Conservation (phyloP, 2,113 vertebrate species). For the Anarrhichthys ocellatus region DNA sequence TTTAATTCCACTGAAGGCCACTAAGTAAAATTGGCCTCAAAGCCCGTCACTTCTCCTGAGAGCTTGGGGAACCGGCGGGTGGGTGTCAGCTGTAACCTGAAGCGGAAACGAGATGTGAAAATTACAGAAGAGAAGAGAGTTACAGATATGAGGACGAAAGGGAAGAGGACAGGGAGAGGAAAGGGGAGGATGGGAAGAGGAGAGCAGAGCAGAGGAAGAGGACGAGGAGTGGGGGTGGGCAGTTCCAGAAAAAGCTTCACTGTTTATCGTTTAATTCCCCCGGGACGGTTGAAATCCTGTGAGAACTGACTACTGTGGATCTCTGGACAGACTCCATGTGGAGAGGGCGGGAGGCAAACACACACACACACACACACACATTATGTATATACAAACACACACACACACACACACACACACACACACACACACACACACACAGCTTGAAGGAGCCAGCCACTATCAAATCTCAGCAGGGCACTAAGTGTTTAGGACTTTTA, state of each 20-base stretch:
- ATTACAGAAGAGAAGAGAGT: neutral
- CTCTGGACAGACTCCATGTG: conserved; percentile 68
- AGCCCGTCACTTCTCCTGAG: neutral
- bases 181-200: neutral
- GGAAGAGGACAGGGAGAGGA: neutral
- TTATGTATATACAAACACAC: conserved; percentile 8
- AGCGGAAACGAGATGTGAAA: neutral
- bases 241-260: conserved; percentile 63
- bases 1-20: neutral
- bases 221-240: neutral
- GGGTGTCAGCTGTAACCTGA: neutral
- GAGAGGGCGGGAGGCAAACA: conserved; percentile 19
- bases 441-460: conserved; percentile 6
- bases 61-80: neutral
- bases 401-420: conserved; percentile 26
- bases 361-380: conserved; percentile 32
- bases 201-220: neutral
- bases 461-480: conserved; percentile 28
- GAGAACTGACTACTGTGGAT: conserved; percentile 81
- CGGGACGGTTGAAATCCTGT: conserved; percentile 64
- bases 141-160: neutral
- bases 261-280: conserved; percentile 72
- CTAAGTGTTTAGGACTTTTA: conserved; percentile 19
- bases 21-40: neutral
- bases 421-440: conserved; percentile 18